Base-by-base conservation (phyloP, 2,797 vertebrate genomes). In the Molossus molossus region DNA sequence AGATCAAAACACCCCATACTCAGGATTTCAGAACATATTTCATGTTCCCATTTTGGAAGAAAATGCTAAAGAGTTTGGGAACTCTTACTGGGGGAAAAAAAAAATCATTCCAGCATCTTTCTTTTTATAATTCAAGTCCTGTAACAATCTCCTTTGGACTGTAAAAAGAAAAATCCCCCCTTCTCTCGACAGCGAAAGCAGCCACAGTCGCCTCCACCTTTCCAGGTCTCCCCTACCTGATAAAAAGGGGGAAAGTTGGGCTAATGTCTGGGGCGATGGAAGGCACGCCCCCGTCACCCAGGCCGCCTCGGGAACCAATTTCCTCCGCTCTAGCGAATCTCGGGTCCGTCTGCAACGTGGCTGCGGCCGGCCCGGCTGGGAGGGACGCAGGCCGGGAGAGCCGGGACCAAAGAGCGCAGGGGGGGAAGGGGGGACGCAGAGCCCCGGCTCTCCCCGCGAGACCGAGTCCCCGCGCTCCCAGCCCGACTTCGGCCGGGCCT, bases 281-380 rank as follows among this genome's bases (percentile, higher is more conserved):
- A 33, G 95, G 86, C 96, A 92, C 89, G 69, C 94, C 94, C 62
- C 92, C 69, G 53, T 14, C 65, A 27, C 73, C 17, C 45, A 1
- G 8, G 80, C 62, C 9, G 50, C 29, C 64, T 13, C 12, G 5
- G 18, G 84, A 48, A 50, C 33, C 48, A 5, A 1, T 50, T 57
- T 29, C 85, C 73, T 85, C 0, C 29, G n/a, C 25, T 77, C 48
- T n/a, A 7, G 75, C 7, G 29, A 85, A 81, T 75, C 27, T 91
- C 73, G 37, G 29, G n/a, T 81, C 86, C 3, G 27, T 6, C 48
- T 18, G 80, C 55, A n/a, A 93, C 91, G 96, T 91, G 93, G 94
- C 91, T 57, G 93, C 82, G 8, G 57, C 75, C 53, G 58, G 9
- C 85, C 18, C 5, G 64, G 62, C 17, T 1, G 12, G n/a, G 10